phyloP scores from a whole-genome alignment of 2,113 vertebrate genomes.

The Maccullochella peelii region DNA sequence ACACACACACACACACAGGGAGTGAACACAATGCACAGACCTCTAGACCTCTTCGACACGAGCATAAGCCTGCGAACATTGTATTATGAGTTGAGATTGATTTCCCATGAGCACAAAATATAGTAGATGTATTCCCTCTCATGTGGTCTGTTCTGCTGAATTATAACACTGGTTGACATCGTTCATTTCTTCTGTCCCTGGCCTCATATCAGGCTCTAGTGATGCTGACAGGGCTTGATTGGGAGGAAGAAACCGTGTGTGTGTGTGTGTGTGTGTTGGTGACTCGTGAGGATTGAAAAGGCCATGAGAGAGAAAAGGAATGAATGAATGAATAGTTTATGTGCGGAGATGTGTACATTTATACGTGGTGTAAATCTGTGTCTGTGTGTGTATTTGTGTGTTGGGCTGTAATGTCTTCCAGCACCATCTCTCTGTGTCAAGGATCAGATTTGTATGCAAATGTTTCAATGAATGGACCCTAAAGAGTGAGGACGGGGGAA shows the following conservation, averaged over 20 bases:
- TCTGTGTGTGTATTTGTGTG: constrained; percentile 1
- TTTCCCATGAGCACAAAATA: constrained; percentile 65
- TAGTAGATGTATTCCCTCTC: constrained; percentile 60
- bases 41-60: constrained; percentile 17
- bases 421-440: constrained; percentile 25
- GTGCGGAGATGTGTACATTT: constrained; percentile 5
- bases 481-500: neutral
- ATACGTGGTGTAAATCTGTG: constrained; percentile 7
- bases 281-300: constrained; percentile 55
- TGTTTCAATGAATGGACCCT: constrained; percentile 25
- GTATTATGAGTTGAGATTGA: constrained; percentile 54
- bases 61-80: constrained; percentile 34
- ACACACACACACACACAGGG: neutral
- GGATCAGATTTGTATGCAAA: constrained; percentile 6
- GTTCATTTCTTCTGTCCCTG: constrained; percentile 64
- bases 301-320: constrained; percentile 59
- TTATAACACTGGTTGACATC: constrained; percentile 62
- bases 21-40: neutral
- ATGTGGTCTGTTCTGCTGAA: constrained; percentile 52
- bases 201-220: constrained; percentile 57
- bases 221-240: constrained; percentile 60
- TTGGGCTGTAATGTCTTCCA: constrained; percentile 15
- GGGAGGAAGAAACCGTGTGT: constrained; percentile 48
- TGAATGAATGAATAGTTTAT: constrained; percentile 36
- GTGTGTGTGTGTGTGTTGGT: constrained; percentile 25